Percentiles rank a stretch among this genome's conserved stretches.
Conservation (phyloP, 2,113 vertebrate species). For the Larimichthys crocea region DNA sequence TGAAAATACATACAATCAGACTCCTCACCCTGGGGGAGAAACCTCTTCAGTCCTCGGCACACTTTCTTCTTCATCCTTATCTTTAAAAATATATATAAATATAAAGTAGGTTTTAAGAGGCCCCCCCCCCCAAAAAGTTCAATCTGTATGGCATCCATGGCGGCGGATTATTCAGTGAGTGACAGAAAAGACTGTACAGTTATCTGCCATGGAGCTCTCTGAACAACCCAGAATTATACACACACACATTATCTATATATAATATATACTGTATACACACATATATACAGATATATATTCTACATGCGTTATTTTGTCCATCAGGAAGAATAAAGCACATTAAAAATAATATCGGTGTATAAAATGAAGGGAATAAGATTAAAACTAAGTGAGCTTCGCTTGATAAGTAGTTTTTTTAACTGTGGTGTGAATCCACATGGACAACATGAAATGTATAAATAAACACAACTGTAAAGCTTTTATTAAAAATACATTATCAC, state of each 20-base stretch:
- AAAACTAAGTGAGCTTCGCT: background rate
- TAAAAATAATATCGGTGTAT: background rate
- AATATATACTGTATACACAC: too few relatives aligned
- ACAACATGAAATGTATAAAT: background rate
- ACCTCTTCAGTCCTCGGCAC: background rate
- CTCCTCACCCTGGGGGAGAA: too few relatives aligned
- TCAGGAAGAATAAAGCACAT: background rate
- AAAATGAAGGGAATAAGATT: background rate
- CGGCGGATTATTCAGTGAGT: constrained; percentile 36
- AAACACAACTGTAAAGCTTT: background rate
- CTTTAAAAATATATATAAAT: background rate
- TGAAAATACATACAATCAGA: too few relatives aligned
- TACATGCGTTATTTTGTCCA: background rate
- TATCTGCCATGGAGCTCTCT: constrained; percentile 32
- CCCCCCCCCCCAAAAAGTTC: constrained; percentile 28
- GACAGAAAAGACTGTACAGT: constrained; percentile 29
- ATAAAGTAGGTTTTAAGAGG: background rate
- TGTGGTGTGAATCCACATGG: background rate
- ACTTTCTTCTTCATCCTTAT: constrained; percentile 33
- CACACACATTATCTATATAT: too few relatives aligned
- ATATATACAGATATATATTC: background rate
- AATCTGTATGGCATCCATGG: constrained; percentile 53
- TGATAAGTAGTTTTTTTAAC: background rate
- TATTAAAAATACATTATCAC: background rate
- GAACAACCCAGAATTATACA: constrained; percentile 3